Conservation (phyloP, 2,113 vertebrate species). For the Hystrix brachyura region DNA sequence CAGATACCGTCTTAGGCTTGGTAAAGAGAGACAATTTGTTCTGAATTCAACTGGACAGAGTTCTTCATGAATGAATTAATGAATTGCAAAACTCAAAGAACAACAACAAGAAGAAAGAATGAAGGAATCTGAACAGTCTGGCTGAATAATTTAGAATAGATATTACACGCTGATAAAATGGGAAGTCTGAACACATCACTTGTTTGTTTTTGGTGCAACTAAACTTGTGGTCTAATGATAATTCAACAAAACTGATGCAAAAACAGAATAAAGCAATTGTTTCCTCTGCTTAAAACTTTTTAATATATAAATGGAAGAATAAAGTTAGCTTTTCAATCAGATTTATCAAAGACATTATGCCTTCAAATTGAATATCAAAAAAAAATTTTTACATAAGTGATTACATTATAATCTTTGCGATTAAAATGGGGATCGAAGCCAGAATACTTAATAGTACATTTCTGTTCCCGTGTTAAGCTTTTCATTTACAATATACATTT, state of each 20-base stretch:
- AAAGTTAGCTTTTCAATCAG: not conserved
- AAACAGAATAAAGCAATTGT: slow-evolving; percentile 23
- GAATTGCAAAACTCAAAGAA: slow-evolving; percentile 1
- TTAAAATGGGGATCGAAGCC: not conserved
- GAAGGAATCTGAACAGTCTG: not conserved
- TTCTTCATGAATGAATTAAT: slow-evolving; percentile 26
- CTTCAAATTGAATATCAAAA: slow-evolving; percentile 26
- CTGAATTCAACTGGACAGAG: slow-evolving; percentile 52
- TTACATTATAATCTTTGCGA: slow-evolving; percentile 55
- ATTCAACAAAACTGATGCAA: not conserved
- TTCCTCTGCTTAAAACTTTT: not conserved
- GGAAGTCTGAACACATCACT: not conserved
- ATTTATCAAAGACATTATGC: slow-evolving; percentile 38
- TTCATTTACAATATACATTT: slow-evolving; percentile 10
- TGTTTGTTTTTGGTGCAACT: slow-evolving; percentile 30
- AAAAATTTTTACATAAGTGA: not conserved
- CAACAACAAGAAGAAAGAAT: not conserved
- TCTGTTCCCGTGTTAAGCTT: not conserved
- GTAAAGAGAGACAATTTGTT: not conserved
- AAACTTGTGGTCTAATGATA: slow-evolving; percentile 20
- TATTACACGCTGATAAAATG: not conserved
- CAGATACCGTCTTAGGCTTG: not conserved
- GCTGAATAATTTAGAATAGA: slow-evolving; percentile 9
- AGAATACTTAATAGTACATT: slow-evolving; percentile 49
- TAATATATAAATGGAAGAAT: slow-evolving; percentile 49